Base-by-base conservation (phyloP, 2,888 invertebrate species). In the Tridacna gigas region DNA sequence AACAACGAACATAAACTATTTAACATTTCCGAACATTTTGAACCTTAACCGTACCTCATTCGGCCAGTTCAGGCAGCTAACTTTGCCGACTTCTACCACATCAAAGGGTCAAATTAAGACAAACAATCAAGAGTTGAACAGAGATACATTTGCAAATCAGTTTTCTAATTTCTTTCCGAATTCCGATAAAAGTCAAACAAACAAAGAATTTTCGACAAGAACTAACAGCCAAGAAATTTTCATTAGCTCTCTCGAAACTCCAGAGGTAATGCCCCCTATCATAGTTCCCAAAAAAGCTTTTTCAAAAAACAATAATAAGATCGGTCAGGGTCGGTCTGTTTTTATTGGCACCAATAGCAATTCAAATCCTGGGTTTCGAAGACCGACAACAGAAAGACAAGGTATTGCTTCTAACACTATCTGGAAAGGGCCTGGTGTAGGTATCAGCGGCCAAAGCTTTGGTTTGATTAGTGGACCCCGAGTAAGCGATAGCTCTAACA, bases 191-290 rank as follows among this genome's bases (percentile, higher is more conserved):
- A 45, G n/a, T 20, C 37, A 45, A 20, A 37, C n/a, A 20, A 67
- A 20, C 13, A 45, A 9, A 18, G n/a, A 15, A n/a, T 45, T 20
- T 13, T n/a, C 1, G 0, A 67, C 18, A 7, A 45, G 20, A 45
- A 28, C 11, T 20, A n/a, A 20, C n/a, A 15, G 15, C 7, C 4
- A 12, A 48, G 71, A 71, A n/a, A 22, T 71, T 25, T 22, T 71
- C 37, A 47, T 71, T 12, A 51, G 51, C 22, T 51, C 56, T 9
- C 4, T 47, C 9, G n/a, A 45, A 5, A 60, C 65, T 4, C 80
- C 80, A 7, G 71, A 69, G 1, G 37, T 80, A 37, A 80, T 80
- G 80, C 80, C 80, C 18, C 56, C 56, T 3, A 56, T 56, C 20
- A 56, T 56, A 15, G 56, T 56, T 20, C 56, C 56, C 20, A 56